Evolutionary conservation across 2,888 invertebrate genomes (phyloP).

Genomic region (Branchinecta sandiegonensis): DNA sequence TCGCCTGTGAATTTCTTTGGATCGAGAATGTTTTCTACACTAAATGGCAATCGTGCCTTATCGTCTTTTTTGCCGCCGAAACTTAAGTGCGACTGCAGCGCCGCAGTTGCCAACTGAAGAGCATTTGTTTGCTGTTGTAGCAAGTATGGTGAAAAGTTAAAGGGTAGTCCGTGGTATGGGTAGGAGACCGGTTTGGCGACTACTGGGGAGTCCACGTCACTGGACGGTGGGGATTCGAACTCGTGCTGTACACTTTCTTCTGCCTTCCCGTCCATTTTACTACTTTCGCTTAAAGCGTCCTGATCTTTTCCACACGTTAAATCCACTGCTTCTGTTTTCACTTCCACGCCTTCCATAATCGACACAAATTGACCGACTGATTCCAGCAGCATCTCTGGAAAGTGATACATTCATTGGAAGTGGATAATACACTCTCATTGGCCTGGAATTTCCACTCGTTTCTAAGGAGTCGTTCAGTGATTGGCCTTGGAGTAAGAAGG

Average conservation of each 20-base stretch:
- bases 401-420: neutral
- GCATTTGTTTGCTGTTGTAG: slow-evolving; percentile 9
- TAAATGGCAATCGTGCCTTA: slow-evolving; percentile 17
- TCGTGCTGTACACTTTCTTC: neutral
- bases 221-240: neutral
- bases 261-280: neutral
- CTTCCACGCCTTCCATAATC: slow-evolving; percentile 2
- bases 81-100: neutral
- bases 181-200: neutral
- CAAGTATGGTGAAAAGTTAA: slow-evolving; percentile 2
- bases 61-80: neutral
- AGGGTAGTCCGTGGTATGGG: neutral
- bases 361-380: slow-evolving; percentile 10
- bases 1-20: slow-evolving; percentile 73
- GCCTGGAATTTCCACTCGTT: neutral
- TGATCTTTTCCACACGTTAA: neutral
- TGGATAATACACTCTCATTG: neutral
- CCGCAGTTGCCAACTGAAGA: neutral
- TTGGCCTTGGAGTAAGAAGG: neutral
- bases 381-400: neutral
- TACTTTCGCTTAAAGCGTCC: neutral
- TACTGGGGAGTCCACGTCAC: neutral
- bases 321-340: slow-evolving; percentile 5
- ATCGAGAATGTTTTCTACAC: slow-evolving; percentile 73
- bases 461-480: neutral